Percentiles rank a stretch among this genome's conserved stretches.
phyloP scores from a whole-genome alignment of 2,797 vertebrate genomes.

The Heliangelus exortis region DNA sequence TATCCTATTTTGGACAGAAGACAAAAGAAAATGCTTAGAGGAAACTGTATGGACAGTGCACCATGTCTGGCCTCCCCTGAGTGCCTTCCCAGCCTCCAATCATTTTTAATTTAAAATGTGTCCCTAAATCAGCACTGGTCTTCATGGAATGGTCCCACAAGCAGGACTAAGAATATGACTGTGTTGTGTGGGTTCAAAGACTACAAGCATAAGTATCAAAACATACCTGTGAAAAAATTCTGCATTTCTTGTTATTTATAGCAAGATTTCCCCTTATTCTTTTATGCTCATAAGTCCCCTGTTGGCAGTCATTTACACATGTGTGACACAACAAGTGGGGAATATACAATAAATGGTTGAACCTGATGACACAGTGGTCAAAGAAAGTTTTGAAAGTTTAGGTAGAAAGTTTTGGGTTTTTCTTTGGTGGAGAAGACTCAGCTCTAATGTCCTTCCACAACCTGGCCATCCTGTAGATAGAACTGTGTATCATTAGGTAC shows the following conservation, averaged over 20 bases:
- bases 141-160: neutral
- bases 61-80: neutral
- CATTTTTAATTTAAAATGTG: neutral
- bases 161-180: neutral
- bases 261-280: neutral
- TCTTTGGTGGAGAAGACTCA: neutral
- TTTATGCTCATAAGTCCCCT: neutral
- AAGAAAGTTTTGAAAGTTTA: too few relatives aligned
- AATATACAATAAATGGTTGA: neutral
- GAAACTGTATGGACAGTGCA: neutral
- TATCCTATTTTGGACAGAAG: neutral
- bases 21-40: neutral
- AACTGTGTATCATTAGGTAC: neutral
- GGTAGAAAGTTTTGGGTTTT: neutral
- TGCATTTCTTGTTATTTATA: neutral
- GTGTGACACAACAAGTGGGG: neutral
- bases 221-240: neutral
- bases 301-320: neutral
- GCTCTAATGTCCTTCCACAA: neutral
- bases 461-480: neutral
- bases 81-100: neutral
- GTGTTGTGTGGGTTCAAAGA: neutral
- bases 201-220: neutral
- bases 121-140: neutral
- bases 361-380: neutral